Conservation (phyloP, 2,888 invertebrate species). For the Zeuzera pyrina region DNA sequence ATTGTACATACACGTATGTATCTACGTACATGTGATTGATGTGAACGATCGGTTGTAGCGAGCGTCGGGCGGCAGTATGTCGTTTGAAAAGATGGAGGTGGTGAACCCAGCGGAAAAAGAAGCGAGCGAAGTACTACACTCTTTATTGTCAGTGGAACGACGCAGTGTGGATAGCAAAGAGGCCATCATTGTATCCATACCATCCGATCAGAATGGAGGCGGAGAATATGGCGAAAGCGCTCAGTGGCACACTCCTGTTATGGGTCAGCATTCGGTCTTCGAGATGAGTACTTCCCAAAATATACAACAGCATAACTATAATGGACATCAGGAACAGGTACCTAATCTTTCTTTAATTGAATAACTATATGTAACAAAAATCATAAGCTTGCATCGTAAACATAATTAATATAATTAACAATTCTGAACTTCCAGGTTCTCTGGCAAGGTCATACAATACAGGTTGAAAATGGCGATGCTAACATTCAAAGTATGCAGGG, state of each 20-base stretch:
- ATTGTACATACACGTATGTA: slow-evolving; percentile 64
- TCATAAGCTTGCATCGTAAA: neutral
- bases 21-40: slow-evolving; percentile 67
- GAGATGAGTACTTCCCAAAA: slow-evolving; percentile 53
- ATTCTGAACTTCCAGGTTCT: slow-evolving; percentile 62
- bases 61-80: slow-evolving; percentile 48
- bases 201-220: slow-evolving; percentile 55
- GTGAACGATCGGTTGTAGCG: slow-evolving; percentile 62
- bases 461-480: slow-evolving; percentile 69
- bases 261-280: slow-evolving; percentile 68
- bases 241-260: slow-evolving; percentile 77
- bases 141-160: slow-evolving; percentile 77
- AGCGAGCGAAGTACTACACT: slow-evolving; percentile 80
- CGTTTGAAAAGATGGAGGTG: slow-evolving; percentile 74
- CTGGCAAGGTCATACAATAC: slow-evolving; percentile 78
- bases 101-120: slow-evolving; percentile 80
- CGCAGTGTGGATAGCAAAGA: slow-evolving; percentile 75
- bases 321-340: slow-evolving; percentile 67
- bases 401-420: neutral
- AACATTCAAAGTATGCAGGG: slow-evolving; percentile 47
- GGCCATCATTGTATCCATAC: slow-evolving; percentile 64
- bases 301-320: slow-evolving; percentile 62
- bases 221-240: slow-evolving; percentile 69
- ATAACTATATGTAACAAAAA: neutral
- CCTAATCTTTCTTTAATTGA: slow-evolving; percentile 1